These are phyloP conservation scores for Acipenser transmontanus DNA, from an alignment of 2,797 vertebrate species.

Conservation along the genomic window DNA sequence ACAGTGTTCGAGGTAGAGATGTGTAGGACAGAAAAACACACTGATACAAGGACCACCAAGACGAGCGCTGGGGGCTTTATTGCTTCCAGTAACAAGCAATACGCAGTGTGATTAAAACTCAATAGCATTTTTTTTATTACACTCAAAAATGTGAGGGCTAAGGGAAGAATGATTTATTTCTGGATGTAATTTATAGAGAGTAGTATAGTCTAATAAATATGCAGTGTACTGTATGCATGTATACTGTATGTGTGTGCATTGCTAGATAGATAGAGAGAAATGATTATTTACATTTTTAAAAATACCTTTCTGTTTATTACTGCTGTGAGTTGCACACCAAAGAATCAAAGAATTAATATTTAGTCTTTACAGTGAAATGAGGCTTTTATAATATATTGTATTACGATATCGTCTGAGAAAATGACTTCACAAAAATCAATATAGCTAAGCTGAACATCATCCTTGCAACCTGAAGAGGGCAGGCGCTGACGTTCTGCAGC, in stretches of 20 bases:
- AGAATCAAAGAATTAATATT: conserved; percentile 66
- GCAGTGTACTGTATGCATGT: too few relatives aligned
- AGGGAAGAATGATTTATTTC: too few relatives aligned
- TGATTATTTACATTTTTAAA: conserved; percentile 51
- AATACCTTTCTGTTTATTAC: conserved; percentile 51
- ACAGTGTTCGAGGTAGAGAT: conserved; percentile 24
- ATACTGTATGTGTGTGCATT: conserved; percentile 26
- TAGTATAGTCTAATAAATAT: too few relatives aligned
- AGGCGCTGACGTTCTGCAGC: not conserved
- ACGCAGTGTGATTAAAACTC: too few relatives aligned
- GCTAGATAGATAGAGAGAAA: conserved; percentile 58
- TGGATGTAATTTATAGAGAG: too few relatives aligned
- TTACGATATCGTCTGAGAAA: conserved; percentile 59
- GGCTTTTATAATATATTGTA: conserved; percentile 65
- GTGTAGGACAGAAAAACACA: conserved; percentile 22
- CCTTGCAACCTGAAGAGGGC: conserved; percentile 44
- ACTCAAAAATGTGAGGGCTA: too few relatives aligned
- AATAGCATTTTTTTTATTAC: too few relatives aligned
- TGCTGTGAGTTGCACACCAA: conserved; percentile 65
- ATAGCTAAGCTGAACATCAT: conserved; percentile 47
- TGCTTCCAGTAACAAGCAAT: conserved; percentile 5
- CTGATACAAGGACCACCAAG: conserved; percentile 26
- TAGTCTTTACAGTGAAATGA: conserved; percentile 73
- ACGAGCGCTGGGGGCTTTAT: conserved; percentile 21
- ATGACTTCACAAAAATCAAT: conserved; percentile 74